phyloP scores from a whole-genome alignment of 2,797 vertebrate genomes.

The Chaetodon trifasciatus region DNA sequence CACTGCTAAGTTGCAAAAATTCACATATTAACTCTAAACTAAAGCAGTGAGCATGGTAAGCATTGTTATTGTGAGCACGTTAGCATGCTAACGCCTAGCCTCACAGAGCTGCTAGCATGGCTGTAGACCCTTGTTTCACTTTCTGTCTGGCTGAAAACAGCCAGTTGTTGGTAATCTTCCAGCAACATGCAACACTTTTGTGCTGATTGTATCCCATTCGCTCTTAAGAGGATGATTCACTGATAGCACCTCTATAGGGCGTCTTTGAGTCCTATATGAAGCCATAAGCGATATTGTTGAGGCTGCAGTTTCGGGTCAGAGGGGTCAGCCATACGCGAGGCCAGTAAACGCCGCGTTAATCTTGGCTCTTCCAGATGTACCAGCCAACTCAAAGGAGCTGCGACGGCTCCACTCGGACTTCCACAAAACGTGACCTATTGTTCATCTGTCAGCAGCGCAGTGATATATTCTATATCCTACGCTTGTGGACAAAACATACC shows the following conservation, averaged over 20 bases:
- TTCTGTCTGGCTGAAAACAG: slow-evolving; percentile 18
- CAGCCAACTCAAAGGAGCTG: slow-evolving; percentile 65
- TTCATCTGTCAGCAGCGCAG: slow-evolving; percentile 79
- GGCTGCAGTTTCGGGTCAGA: slow-evolving; percentile 46
- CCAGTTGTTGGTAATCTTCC: slow-evolving; percentile 19
- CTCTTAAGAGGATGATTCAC: slow-evolving; percentile 39
- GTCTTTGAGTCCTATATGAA: slow-evolving; percentile 56
- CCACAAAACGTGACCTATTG: slow-evolving; percentile 85
- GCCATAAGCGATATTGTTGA: slow-evolving; percentile 64
- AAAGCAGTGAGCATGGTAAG: not conserved
- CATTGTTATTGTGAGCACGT: not conserved
- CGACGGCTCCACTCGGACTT: slow-evolving; percentile 70
- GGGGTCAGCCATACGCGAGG: slow-evolving; percentile 67
- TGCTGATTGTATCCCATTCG: slow-evolving; percentile 37
- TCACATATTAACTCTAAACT: not conserved
- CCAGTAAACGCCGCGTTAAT: slow-evolving; percentile 77
- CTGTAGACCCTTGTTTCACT: slow-evolving; percentile 5
- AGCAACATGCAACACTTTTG: slow-evolving; percentile 23
- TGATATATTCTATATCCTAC: slow-evolving; percentile 86
- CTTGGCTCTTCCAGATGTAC: slow-evolving; percentile 77
- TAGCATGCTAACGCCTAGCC: not conserved
- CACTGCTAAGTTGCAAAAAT: not conserved
- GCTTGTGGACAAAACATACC: slow-evolving; percentile 82
- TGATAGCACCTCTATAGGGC: slow-evolving; percentile 33
- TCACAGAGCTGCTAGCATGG: not conserved